Base-by-base conservation (phyloP, 1,140 invertebrate species). In the Papilio dardanus region DNA sequence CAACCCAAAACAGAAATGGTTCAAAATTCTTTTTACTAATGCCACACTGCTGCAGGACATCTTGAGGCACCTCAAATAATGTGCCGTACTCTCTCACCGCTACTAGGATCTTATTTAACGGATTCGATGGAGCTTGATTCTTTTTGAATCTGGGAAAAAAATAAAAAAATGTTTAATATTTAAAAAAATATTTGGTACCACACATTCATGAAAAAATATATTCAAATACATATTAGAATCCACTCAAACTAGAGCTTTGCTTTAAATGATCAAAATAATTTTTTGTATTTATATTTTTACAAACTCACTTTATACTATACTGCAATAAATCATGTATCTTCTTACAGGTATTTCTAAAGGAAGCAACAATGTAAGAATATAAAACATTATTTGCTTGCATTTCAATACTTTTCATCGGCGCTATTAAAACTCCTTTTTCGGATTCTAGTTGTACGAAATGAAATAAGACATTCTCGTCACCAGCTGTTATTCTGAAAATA, bases 61-160 rank as follows among this genome's bases (percentile, higher is more conserved):
- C 88, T 1, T 75, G 66, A 0, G 93, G 93, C 0, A 82, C 89
- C 83, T 93, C 89, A 75, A 93, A 93, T 30, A 97, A 81, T 42
- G 96, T 94, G 1, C 96, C 96, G 82, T 96, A 95, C 83, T 97
- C 96, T 88, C 96, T 97, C 40, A 97, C 96, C 3, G 97, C 96
- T 14, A 97, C 95, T 65, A 97, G 92, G 83, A 96, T 96, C 91
- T 96, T 96, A 79, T 96, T 96, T 6, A 94, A 77, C 0, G 88
- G 87, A 78, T 87, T 91, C 0, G 86, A 86, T 4, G 92, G 87
- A 0, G 87, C 83, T 7, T 93, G 86, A 75, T 91, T 93, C 66
- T 83, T 91, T 80, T 94, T 94, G 71, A 93, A 94, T 65, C 93
- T 94, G 79, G 33, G 81, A 89, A 79, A 58, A 71, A 77, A 76